Percentiles rank a stretch among this genome's conserved stretches.
These are phyloP conservation scores for Zaprionus camerounensis DNA, from an alignment of 1,140 invertebrate species.

Conservation along the genomic window DNA sequence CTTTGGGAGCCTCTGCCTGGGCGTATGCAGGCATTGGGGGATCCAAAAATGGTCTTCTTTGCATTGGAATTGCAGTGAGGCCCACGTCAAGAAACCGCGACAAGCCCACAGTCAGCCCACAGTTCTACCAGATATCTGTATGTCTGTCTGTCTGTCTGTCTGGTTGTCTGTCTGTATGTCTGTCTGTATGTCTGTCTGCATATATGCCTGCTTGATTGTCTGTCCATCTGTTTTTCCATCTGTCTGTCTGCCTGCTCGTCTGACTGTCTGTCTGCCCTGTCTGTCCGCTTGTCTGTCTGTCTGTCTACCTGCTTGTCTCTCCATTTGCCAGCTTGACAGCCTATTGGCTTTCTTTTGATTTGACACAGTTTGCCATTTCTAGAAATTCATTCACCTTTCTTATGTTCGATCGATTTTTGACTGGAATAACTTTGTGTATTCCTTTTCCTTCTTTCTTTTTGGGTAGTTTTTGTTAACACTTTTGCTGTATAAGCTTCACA, in stretches of 20 bases:
- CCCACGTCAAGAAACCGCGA: conserved; percentile 51
- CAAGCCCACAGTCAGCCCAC: conserved; percentile 46
- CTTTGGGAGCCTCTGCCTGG: conserved; percentile 48
- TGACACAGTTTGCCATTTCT: conserved; percentile 64
- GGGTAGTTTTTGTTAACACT: conserved; percentile 41
- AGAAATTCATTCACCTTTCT: conserved; percentile 69
- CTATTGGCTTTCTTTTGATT: conserved; percentile 63
- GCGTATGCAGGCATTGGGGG: conserved; percentile 43
- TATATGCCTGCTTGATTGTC: no score
- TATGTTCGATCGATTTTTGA: conserved; percentile 15
- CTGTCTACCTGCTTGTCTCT: no score
- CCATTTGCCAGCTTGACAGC: background rate
- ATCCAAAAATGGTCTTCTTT: conserved; percentile 65
- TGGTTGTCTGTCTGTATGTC: background rate
- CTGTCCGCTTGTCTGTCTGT: no score
- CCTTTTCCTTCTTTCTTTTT: conserved; percentile 28
- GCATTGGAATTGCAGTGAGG: conserved; percentile 54
- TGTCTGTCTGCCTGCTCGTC: no score
- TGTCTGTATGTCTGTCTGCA: no score
- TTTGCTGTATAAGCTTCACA: conserved; percentile 22
- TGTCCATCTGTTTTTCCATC: background rate
- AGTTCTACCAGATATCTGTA: background rate
- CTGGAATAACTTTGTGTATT: conserved; percentile 10
- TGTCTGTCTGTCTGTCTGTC: background rate
- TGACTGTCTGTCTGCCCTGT: no score